Percentiles rank a stretch among this genome's conserved stretches.
These are phyloP conservation scores for Thera britannica DNA, from an alignment of 2,888 invertebrate species.

Conservation along the genomic window DNA sequence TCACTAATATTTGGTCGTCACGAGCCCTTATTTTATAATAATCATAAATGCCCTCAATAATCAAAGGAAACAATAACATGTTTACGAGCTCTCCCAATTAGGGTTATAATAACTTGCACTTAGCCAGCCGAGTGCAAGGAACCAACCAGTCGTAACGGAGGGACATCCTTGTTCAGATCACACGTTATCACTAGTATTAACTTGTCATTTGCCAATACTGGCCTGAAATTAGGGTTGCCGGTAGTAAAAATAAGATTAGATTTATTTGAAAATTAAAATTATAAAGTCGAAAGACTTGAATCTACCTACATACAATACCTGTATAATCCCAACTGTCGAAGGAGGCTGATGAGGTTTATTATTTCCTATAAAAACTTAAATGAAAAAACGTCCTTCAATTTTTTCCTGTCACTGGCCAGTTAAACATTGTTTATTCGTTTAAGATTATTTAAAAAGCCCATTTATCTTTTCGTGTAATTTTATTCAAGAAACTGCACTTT, in stretches of 20 bases:
- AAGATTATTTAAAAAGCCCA: too few species aligned
- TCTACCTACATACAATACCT: too few species aligned
- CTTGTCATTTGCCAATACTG: constrained; percentile 14
- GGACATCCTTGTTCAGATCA: constrained; percentile 40
- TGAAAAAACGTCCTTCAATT: too few species aligned
- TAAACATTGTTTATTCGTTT: too few species aligned
- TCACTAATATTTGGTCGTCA: background rate
- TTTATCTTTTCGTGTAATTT: background rate
- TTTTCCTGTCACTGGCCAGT: too few species aligned
- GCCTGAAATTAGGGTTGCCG: constrained; percentile 11
- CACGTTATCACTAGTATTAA: constrained; percentile 51
- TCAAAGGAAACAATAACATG: constrained; percentile 29
- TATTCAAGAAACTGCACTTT: constrained; percentile 15
- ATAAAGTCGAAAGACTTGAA: too few species aligned
- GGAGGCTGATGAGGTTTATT: too few species aligned
- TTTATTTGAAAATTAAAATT: background rate
- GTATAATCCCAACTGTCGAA: too few species aligned
- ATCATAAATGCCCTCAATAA: constrained; percentile 21
- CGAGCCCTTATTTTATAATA: constrained; percentile 1
- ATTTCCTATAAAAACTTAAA: too few species aligned
- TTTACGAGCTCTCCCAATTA: constrained; percentile 27
- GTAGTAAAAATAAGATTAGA: background rate
- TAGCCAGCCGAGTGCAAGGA: constrained; percentile 19
- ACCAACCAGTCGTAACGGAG: constrained; percentile 38
- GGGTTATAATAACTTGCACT: constrained; percentile 27